These are phyloP conservation scores for Mesopsocus fuscifrons DNA, from an alignment of 2,888 invertebrate genomes.

Conservation along the genomic window DNA sequence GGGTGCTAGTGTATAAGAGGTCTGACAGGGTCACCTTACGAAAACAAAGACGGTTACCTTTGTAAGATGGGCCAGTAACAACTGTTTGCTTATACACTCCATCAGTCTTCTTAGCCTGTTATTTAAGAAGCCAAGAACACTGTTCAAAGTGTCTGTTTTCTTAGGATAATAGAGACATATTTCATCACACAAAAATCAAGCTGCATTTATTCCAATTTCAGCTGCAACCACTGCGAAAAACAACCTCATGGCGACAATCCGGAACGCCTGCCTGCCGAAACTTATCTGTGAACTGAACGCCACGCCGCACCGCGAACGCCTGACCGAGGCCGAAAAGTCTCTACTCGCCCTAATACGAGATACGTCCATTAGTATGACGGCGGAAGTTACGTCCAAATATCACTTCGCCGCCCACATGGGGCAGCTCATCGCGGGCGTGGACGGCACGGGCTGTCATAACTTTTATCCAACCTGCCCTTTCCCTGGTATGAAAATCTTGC, in stretches of 20 bases:
- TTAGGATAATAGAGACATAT: too few relatives aligned
- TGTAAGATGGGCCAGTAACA: too few relatives aligned
- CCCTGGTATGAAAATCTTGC: conserved; percentile 38
- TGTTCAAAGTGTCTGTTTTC: too few relatives aligned
- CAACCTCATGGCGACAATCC: conserved; percentile 35
- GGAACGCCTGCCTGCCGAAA: conserved; percentile 42
- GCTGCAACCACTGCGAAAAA: conserved; percentile 24
- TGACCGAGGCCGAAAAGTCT: conserved; percentile 39
- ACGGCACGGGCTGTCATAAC: conserved; percentile 44
- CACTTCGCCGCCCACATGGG: conserved; percentile 51
- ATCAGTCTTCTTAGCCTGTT: too few relatives aligned
- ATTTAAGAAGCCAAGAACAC: too few relatives aligned
- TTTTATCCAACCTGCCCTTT: conserved; percentile 45
- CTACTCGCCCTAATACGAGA: conserved; percentile 40
- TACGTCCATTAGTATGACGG: conserved; percentile 38
- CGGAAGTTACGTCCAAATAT: conserved; percentile 40
- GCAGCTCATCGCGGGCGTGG: conserved; percentile 40
- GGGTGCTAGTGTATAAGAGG: too few relatives aligned
- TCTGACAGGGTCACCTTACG: too few relatives aligned
- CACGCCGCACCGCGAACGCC: conserved; percentile 34
- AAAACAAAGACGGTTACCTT: too few relatives aligned
- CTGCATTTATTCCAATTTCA: too few relatives aligned
- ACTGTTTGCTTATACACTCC: too few relatives aligned
- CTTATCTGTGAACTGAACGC: conserved; percentile 44
- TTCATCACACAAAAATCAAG: too few relatives aligned